Evolutionary conservation across 2,888 invertebrate genomes (phyloP), one percentile per base, ranked within the genome.

Genomic region (Nycteola revayana): DNA sequence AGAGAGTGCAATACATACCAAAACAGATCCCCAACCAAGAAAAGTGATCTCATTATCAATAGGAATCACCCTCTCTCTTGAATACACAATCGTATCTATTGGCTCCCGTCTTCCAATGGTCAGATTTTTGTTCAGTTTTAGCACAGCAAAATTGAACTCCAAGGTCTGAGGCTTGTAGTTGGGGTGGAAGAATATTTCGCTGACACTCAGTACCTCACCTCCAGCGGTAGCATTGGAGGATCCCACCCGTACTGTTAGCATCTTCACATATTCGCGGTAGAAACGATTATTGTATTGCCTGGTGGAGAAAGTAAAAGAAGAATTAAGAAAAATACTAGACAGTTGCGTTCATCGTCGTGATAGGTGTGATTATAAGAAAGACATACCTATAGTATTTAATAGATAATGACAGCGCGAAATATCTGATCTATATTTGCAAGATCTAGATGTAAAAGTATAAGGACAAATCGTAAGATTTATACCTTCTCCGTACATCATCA

Each of bases 221-320:
- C 87, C 87, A 0, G 64, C 39, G 0, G 83, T 79, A 1, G 84
- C 82, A 60, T 88, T 87, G 8, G 66, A 52, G 2, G 85, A 84
- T 0, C 86, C 87, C 0, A 85, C 73, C 8, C 86, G 62, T 1
- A 88, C 70, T 1, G 75, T 62, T 6, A 88, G 58, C 84, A 87
- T 84, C 42, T 81, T 82, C 1, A 84, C 79, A 55, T 85, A 85
- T 51, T 88, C 87, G 0, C 85, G 69, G 66, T 77, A 86, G 66
- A 86, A 86, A 1, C 87, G 69, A 47, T 87, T 88, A 63, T 86
- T 85, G 62, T 84, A 87, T 44, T 86, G 87, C 5, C 87, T 87
- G 14, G 14, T 2, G 14, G 14, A 3, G 2, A 14, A 5, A 14
- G n/a, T n/a, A n/a, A n/a, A n/a, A n/a, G n/a, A n/a, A n/a, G n/a